These are phyloP conservation scores for Trichonephila clavipes DNA, from an alignment of 1,140 invertebrate genomes.

Conservation along the genomic window DNA sequence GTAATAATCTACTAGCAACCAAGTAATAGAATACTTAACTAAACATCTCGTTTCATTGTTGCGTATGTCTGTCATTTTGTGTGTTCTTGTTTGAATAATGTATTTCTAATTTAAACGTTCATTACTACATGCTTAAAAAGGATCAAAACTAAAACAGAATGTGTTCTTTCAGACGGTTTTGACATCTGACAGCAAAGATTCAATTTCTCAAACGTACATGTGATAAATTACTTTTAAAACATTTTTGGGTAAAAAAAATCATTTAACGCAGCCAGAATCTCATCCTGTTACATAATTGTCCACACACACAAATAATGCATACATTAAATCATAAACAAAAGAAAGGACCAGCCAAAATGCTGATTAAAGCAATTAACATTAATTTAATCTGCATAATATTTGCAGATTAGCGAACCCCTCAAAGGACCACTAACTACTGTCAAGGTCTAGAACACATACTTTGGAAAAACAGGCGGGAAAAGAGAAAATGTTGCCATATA, in stretches of 20 bases:
- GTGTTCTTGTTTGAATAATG: no score
- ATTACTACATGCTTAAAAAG: no score
- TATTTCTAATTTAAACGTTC: no score
- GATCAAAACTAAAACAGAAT: no score
- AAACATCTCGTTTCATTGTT: no score
- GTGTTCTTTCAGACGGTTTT: neutral
- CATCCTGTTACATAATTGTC: conserved; percentile 30
- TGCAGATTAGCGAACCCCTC: conserved; percentile 21
- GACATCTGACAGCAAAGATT: neutral
- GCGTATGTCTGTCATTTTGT: no score
- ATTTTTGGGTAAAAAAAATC: neutral
- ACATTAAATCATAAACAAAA: conserved; percentile 20
- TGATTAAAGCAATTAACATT: conserved; percentile 53
- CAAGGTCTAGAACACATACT: conserved; percentile 1
- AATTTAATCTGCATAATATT: conserved; percentile 58
- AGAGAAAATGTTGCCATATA: neutral
- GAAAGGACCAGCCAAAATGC: conserved; percentile 20
- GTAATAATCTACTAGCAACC: no score
- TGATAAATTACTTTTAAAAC: conserved; percentile 40
- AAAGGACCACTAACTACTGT: neutral
- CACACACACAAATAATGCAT: conserved; percentile 35
- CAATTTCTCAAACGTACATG: neutral
- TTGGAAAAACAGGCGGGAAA: neutral
- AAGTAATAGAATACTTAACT: no score
- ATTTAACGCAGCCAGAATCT: neutral